Conservation (phyloP, 1,140 invertebrate species). For the Calliopsis andreniformis region DNA sequence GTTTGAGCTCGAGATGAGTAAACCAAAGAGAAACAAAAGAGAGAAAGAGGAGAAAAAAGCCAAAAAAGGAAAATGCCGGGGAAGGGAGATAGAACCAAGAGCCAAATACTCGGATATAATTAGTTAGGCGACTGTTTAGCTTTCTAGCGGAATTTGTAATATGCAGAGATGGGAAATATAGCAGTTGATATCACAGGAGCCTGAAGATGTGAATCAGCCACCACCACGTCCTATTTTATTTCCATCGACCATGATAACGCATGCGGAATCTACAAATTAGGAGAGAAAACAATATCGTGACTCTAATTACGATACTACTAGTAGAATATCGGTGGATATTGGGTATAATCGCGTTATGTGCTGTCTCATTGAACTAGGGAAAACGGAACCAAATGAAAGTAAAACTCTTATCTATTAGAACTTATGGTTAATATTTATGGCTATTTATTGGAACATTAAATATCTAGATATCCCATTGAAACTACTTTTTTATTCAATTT, state of each 20-base stretch:
- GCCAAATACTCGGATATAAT: conserved; percentile 35
- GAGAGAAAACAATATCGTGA: conserved; percentile 70
- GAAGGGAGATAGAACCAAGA: conserved; percentile 21
- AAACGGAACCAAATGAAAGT: background rate
- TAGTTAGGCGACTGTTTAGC: conserved; percentile 46
- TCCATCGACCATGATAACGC: conserved; percentile 81
- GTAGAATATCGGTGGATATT: conserved; percentile 11
- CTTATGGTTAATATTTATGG: too few species aligned
- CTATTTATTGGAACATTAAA: background rate
- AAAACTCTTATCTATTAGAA: too few species aligned
- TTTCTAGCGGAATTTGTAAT: conserved; percentile 21
- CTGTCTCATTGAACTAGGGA: background rate
- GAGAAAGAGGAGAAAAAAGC: background rate
- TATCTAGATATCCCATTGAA: background rate
- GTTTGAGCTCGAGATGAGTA: conserved; percentile 70
- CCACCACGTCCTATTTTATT: conserved; percentile 79
- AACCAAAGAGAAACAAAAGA: conserved; percentile 60
- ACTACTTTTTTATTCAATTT: background rate
- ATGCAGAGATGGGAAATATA: conserved; percentile 34
- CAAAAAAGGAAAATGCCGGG: conserved; percentile 33
- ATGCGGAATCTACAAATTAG: conserved; percentile 82
- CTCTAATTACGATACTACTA: conserved; percentile 34
- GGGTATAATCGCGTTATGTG: background rate
- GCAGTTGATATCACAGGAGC: conserved; percentile 39
- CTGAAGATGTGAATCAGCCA: conserved; percentile 67